Evolutionary conservation across 2,113 vertebrate genomes (phyloP).

Genomic region (Cochlearius cochlearius): DNA sequence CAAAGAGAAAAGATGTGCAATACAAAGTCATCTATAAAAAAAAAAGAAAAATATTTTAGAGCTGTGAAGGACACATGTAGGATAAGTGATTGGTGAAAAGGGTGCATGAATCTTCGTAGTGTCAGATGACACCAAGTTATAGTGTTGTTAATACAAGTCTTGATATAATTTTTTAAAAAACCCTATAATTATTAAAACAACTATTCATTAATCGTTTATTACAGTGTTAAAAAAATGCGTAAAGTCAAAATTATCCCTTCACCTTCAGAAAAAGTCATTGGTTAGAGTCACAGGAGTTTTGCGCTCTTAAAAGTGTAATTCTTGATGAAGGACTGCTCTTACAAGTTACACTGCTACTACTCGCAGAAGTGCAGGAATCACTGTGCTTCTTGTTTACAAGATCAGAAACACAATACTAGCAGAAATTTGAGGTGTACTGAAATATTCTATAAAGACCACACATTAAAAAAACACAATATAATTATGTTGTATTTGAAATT

Average conservation of each 20-base stretch:
- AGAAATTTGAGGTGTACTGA: background rate
- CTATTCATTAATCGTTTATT: background rate
- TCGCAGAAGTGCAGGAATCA: background rate
- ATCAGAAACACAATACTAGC: background rate
- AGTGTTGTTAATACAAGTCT: background rate
- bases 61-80: background rate
- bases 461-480: background rate
- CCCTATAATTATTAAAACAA: background rate
- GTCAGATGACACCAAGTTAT: background rate
- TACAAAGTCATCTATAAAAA: background rate
- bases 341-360: background rate
- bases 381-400: background rate
- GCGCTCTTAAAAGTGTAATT: background rate
- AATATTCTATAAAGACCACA: background rate
- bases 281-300: background rate
- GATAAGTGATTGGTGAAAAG: background rate
- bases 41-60: background rate
- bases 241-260: background rate
- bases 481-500: background rate
- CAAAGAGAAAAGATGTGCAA: background rate
- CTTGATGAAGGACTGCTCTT: background rate
- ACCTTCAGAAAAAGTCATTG: background rate
- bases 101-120: background rate
- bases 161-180: background rate
- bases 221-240: background rate